Evolutionary conservation across 2,797 vertebrate genomes (phyloP), one percentile per base, ranked within the genome.

Genomic region (Craterocephalus amniculus): DNA sequence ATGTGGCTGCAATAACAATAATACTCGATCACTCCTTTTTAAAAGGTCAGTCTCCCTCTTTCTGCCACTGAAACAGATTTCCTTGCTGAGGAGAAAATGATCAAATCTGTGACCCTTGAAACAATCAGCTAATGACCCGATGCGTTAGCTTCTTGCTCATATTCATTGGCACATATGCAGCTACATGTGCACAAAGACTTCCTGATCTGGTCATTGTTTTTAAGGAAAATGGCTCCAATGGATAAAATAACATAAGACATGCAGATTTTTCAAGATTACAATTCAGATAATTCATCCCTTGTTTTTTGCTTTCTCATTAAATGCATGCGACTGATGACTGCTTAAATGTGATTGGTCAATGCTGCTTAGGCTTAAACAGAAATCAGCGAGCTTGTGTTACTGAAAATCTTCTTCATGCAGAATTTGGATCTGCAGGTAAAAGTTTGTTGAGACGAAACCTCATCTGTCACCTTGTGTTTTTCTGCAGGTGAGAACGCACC

Each of bases 401-500:
- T n/a, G 6, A n/a, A 45, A 45, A 45, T 16, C 8, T 48, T 22
- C n/a, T 48, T n/a, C 20, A 48, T 9, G 1, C 43, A n/a, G 43
- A 10, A 1, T 22, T 10, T 48, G n/a, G 43, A n/a, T 48, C 43
- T 22, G 43, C 43, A 22, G 43, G 43, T 48, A 22, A 43, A 45
- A 4, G 6, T 20, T 43, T 43, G 14, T 38, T 12, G 12, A 38
- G 34, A 35, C 11, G 35, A 36, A 29, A 29, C 29, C 2, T 2
- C 29, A 29, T n/a, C 22, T 52, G 13, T 16, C 6, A 3, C 31
- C 27, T 29, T 27, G 4, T 27, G 4, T 45, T 29, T 7, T 36
- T 38, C 35, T 78, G 34, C 87, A 95, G 93, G 83, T 75, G 83
- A 87, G 29, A 80, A 79, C 11, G 34, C 22, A 8, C 81, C 87